Conservation (phyloP, 2,797 vertebrate species). For the Acanthurus leucopareius region DNA sequence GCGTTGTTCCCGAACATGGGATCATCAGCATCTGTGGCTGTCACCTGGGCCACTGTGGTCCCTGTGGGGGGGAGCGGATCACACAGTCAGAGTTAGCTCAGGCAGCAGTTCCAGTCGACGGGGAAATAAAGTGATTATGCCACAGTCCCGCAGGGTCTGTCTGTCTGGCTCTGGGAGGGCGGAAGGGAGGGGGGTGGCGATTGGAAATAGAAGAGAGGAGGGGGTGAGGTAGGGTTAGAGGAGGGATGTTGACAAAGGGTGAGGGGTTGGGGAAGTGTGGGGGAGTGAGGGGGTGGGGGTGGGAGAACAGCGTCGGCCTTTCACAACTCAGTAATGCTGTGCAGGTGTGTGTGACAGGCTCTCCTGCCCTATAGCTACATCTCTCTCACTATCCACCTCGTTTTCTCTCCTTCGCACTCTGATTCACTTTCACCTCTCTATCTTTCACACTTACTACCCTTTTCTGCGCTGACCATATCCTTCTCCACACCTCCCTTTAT, state of each 20-base stretch:
- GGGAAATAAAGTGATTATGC: conserved; percentile 83
- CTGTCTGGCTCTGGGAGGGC: conserved; percentile 65
- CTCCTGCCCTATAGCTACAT: conserved; percentile 60
- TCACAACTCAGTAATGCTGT: conserved; percentile 43
- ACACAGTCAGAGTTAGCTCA: conserved; percentile 66
- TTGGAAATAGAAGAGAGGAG: conserved; percentile 17
- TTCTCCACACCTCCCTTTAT: conserved; percentile 57
- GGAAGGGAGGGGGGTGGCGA: conserved; percentile 26
- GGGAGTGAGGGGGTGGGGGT: too few relatives aligned
- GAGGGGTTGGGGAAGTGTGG: background rate
- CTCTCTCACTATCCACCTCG: conserved; percentile 55
- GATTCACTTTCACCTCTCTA: conserved; percentile 52
- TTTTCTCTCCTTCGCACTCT: conserved; percentile 32
- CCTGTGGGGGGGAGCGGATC: conserved; percentile 81
- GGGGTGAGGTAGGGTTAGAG: conserved; percentile 40
- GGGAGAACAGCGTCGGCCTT: conserved; percentile 42
- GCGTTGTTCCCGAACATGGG: conserved; percentile 90
- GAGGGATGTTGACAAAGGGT: conserved; percentile 58
- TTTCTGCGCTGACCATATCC: conserved; percentile 55
- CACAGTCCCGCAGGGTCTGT: conserved; percentile 72
- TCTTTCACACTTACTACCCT: conserved; percentile 59
- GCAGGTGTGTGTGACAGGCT: conserved; percentile 77
- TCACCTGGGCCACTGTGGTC: conserved; percentile 93
- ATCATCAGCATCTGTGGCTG: conserved; percentile 94
- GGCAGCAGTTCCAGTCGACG: conserved; percentile 68